Evolutionary conservation across 1,140 invertebrate species (phyloP).

Genomic region (Conopomorpha cramerella): DNA sequence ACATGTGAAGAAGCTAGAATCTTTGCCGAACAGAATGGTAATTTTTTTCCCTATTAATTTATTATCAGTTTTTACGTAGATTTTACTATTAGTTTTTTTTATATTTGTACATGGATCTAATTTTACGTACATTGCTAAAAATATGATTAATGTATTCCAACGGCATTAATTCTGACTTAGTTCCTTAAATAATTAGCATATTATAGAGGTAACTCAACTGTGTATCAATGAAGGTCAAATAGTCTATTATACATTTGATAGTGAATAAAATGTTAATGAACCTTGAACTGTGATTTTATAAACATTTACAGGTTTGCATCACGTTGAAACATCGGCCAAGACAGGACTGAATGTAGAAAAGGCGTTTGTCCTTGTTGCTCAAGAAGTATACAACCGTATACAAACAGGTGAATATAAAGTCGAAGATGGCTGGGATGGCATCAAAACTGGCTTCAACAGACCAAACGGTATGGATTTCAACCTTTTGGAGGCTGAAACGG

Average conservation of each 20-base stretch:
- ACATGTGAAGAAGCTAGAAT: constrained; percentile 87
- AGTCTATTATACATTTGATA: no score
- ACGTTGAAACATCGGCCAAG: constrained; percentile 93
- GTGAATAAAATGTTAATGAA: background rate
- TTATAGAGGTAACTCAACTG: no score
- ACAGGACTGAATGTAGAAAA: constrained; percentile 94
- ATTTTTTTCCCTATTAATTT: constrained; percentile 1
- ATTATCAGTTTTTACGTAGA: no score
- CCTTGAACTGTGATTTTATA: no score
- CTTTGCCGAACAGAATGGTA: constrained; percentile 91
- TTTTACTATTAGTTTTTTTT: no score
- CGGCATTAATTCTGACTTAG: no score
- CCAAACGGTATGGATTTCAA: constrained; percentile 82
- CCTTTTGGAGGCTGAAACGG: constrained; percentile 86
- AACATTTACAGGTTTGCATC: constrained; percentile 68
- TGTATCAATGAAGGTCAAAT: no score
- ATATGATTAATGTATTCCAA: no score
- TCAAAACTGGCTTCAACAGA: constrained; percentile 90
- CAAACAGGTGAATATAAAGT: constrained; percentile 91
- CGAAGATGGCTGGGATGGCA: constrained; percentile 98
- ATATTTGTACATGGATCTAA: no score
- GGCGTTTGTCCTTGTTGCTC: constrained; percentile 86
- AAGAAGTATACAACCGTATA: constrained; percentile 91
- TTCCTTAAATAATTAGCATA: no score
- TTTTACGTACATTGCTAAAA: no score